These are phyloP conservation scores for Cataglyphis livida DNA, from an alignment of 2,888 invertebrate genomes.

Conservation along the genomic window DNA sequence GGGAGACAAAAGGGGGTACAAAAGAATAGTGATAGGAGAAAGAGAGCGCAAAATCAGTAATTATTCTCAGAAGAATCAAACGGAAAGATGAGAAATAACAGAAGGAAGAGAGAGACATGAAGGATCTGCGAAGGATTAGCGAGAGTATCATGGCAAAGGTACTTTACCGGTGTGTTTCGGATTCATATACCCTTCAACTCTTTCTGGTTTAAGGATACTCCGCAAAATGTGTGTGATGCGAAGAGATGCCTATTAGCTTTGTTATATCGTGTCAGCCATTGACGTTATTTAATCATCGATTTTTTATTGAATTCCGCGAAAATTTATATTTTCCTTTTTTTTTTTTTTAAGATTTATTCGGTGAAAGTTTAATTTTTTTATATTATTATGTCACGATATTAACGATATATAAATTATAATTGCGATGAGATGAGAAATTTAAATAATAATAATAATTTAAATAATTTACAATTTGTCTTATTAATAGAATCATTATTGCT, in stretches of 20 bases:
- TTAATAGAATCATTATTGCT: background rate
- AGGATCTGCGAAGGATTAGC: background rate
- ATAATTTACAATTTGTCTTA: background rate
- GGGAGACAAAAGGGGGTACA: background rate
- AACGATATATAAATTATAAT: background rate
- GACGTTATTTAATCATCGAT: background rate
- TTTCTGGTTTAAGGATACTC: background rate
- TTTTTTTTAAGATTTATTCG: background rate
- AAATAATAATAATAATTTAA: background rate
- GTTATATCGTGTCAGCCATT: background rate
- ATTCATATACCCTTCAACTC: background rate
- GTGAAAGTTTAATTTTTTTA: background rate
- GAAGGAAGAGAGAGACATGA: background rate
- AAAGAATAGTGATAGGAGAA: too few relatives aligned
- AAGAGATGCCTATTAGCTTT: background rate
- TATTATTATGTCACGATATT: background rate
- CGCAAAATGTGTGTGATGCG: background rate
- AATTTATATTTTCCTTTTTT: background rate
- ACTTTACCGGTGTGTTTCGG: background rate
- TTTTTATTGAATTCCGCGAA: background rate
- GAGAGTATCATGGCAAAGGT: background rate
- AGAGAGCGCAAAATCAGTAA: constrained; percentile 12
- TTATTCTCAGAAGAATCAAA: constrained; percentile 21
- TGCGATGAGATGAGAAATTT: background rate
- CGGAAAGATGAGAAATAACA: background rate